Evolutionary conservation across 2,113 vertebrate genomes (phyloP).

Genomic region (Phaethon lepturus): DNA sequence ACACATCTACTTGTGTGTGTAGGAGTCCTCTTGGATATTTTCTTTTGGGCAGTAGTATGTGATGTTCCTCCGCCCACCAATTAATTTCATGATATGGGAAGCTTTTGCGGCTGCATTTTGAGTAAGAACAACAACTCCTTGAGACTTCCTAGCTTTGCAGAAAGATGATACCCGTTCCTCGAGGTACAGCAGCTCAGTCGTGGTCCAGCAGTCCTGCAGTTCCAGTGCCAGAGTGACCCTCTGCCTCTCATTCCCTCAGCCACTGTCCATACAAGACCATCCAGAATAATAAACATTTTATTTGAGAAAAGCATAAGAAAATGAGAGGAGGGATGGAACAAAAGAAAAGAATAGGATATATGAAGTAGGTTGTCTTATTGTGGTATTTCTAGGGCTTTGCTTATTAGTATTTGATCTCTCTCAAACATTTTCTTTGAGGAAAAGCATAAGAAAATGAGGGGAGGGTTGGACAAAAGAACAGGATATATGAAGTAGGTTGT

Average conservation of each 20-base stretch:
- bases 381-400: neutral
- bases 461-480: neutral
- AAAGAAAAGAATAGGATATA: neutral
- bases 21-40: neutral
- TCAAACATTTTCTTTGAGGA: neutral
- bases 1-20: rapidly evolving
- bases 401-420: neutral
- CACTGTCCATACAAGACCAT: neutral
- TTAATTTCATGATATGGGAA: neutral
- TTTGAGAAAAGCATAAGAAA: neutral
- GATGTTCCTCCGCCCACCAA: neutral
- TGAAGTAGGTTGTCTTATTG: neutral
- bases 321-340: neutral
- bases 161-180: neutral
- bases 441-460: neutral
- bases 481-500: neutral
- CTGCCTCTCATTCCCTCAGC: neutral
- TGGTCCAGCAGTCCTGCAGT: neutral
- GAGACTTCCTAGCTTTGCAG: neutral
- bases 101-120: neutral
- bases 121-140: neutral
- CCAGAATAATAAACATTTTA: neutral
- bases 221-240: neutral
- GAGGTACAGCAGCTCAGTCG: neutral
- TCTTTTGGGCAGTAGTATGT: neutral